Evolutionary conservation across 30 jellyfish, hydroid and myxozoan genomes (phyloP).

Genomic region (Aurelia aurita complex sp. Pacific): DNA sequence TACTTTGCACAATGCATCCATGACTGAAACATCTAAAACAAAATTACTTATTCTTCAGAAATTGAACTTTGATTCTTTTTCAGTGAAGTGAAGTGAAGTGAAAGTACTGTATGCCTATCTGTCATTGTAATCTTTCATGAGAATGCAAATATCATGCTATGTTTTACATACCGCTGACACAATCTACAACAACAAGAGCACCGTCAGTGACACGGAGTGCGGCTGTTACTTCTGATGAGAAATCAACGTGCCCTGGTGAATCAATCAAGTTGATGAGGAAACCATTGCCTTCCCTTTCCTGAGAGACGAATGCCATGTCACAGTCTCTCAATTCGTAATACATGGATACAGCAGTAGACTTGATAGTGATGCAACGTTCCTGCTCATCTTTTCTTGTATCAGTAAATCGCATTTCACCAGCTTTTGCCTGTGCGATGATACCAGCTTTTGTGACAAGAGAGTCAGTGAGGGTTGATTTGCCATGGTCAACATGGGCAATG

Average conservation of each 20-base stretch:
- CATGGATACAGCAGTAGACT: slow-evolving; percentile 99
- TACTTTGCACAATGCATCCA: background rate
- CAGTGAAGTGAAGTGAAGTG: background rate
- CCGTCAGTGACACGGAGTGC: slow-evolving; percentile 99
- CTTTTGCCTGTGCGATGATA: slow-evolving; percentile 97
- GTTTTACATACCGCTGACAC: slow-evolving; percentile 95
- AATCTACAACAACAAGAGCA: slow-evolving; percentile 99
- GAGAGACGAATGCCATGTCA: slow-evolving; percentile 80
- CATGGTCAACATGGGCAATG: slow-evolving; percentile 99
- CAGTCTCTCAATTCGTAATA: slow-evolving; percentile 88
- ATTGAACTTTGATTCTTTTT: background rate
- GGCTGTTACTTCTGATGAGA: slow-evolving; percentile 99
- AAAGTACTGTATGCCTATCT: background rate
- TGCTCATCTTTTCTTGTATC: slow-evolving; percentile 99
- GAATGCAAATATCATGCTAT: background rate
- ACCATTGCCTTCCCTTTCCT: slow-evolving; percentile 92
- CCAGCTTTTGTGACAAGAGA: slow-evolving; percentile 99
- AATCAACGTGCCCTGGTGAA: slow-evolving; percentile 99
- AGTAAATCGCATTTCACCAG: slow-evolving; percentile 99
- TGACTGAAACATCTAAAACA: background rate
- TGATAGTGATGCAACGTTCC: slow-evolving; percentile 99
- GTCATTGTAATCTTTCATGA: background rate
- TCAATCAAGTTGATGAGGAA: slow-evolving; percentile 98
- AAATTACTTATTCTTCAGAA: background rate
- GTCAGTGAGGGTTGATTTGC: slow-evolving; percentile 98